Conservation (phyloP, 2,113 vertebrate species). For the Meleagris gallopavo region DNA sequence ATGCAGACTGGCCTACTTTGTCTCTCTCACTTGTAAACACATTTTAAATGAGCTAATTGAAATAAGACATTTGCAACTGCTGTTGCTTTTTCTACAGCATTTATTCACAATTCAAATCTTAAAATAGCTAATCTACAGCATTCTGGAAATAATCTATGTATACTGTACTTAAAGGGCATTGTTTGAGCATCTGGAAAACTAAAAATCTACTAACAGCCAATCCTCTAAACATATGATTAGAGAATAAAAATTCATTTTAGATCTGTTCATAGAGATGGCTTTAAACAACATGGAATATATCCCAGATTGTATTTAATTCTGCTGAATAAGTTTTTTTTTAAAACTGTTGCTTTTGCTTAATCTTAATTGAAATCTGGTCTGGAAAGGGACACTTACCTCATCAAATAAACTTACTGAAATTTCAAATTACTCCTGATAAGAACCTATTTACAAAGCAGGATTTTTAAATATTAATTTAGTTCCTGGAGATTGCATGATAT, state of each 20-base stretch:
- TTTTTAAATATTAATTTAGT: constrained; percentile 51
- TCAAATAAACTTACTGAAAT: constrained; percentile 60
- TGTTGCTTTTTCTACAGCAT: constrained; percentile 73
- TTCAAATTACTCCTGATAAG: constrained; percentile 59
- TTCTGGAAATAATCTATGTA: constrained; percentile 75
- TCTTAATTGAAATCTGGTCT: constrained; percentile 49
- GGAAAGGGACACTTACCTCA: constrained; percentile 48
- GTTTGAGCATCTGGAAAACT: constrained; percentile 82
- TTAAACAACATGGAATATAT: constrained; percentile 61
- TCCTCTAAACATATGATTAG: constrained; percentile 83
- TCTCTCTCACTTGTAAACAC: constrained; percentile 77
- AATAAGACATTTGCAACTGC: constrained; percentile 76
- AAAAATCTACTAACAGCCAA: constrained; percentile 78
- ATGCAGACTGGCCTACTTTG: constrained; percentile 75
- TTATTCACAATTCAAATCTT: constrained; percentile 80
- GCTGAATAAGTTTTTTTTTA: constrained; percentile 26
- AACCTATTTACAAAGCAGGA: constrained; percentile 24
- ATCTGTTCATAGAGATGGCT: constrained; percentile 73
- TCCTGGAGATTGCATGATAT: not conserved
- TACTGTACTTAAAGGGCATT: constrained; percentile 78
- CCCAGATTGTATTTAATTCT: constrained; percentile 49
- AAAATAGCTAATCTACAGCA: constrained; percentile 80
- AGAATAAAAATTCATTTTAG: constrained; percentile 80
- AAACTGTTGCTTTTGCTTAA: constrained; percentile 37
- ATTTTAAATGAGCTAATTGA: constrained; percentile 80